Conservation (phyloP, 1,140 invertebrate species). For the Probaryconus sp. region DNA sequence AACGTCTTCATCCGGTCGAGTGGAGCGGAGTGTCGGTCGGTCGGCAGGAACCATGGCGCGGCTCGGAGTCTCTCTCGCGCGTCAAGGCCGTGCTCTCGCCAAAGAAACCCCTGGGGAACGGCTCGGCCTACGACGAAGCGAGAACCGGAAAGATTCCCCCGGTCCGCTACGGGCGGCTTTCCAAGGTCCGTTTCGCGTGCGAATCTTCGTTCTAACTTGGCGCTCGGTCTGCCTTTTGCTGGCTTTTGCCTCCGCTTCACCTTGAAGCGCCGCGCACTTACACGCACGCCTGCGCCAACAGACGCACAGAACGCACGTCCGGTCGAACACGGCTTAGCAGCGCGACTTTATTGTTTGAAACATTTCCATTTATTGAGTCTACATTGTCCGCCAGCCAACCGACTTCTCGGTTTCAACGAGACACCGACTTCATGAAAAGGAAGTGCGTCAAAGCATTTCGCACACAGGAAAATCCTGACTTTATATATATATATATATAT, state of each 20-base stretch:
- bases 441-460: too few species aligned
- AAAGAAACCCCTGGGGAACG: slow-evolving; percentile 67
- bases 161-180: slow-evolving; percentile 75
- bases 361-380: slow-evolving; percentile 70
- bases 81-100: slow-evolving; percentile 62
- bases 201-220: slow-evolving; percentile 60
- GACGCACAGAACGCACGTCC: slow-evolving; percentile 67
- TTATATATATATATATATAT: too few species aligned
- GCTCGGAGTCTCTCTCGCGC: slow-evolving; percentile 47
- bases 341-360: slow-evolving; percentile 70
- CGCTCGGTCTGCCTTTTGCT: too few species aligned
- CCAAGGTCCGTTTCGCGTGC: slow-evolving; percentile 71
- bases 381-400: slow-evolving; percentile 47
- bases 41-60: slow-evolving; percentile 53
- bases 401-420: too few species aligned
- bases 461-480: too few species aligned
- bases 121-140: slow-evolving; percentile 59
- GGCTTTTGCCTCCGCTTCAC: slow-evolving; percentile 56
- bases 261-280: slow-evolving; percentile 34
- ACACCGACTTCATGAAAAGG: too few species aligned
- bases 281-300: slow-evolving; percentile 54
- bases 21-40: neutral
- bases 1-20: slow-evolving; percentile 53
- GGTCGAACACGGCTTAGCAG: slow-evolving; percentile 64
- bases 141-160: slow-evolving; percentile 79